These are phyloP conservation scores for Saccostrea glomerata DNA, from an alignment of 1,140 invertebrate species.

Conservation along the genomic window DNA sequence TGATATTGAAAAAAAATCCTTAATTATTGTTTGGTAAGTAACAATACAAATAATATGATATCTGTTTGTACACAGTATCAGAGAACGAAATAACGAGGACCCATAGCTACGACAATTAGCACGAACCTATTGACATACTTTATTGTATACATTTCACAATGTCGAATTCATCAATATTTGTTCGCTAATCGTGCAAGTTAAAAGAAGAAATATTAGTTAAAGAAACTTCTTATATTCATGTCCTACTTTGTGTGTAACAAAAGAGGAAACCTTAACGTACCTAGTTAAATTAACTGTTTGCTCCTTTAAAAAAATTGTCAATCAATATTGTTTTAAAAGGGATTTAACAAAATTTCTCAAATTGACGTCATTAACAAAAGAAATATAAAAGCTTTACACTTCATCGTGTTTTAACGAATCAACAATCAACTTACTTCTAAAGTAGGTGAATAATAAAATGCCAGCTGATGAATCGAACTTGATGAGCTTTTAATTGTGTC, in stretches of 20 bases:
- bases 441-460: slow-evolving; percentile 15
- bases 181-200: not conserved
- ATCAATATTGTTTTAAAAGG: slow-evolving; percentile 12
- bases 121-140: too few relatives aligned
- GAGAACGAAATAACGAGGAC: too few relatives aligned
- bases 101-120: too few relatives aligned
- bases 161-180: not conserved
- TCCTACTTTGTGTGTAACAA: not conserved
- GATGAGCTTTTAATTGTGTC: slow-evolving; percentile 21
- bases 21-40: too few relatives aligned
- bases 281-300: not conserved
- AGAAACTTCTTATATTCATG: not conserved
- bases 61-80: too few relatives aligned
- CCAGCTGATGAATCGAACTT: slow-evolving; percentile 14
- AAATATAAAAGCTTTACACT: not conserved
- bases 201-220: not conserved
- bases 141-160: too few relatives aligned
- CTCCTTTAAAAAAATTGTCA: not conserved
- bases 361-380: slow-evolving; percentile 14
- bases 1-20: too few relatives aligned
- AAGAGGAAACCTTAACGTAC: not conserved
- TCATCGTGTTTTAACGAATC: not conserved
- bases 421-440: not conserved
- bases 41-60: too few relatives aligned
- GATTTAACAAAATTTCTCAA: not conserved